Percentiles rank a stretch among this genome's conserved stretches.
Conservation (phyloP, 2,113 vertebrate genomes). For the Herpailurus yagouaroundi region DNA sequence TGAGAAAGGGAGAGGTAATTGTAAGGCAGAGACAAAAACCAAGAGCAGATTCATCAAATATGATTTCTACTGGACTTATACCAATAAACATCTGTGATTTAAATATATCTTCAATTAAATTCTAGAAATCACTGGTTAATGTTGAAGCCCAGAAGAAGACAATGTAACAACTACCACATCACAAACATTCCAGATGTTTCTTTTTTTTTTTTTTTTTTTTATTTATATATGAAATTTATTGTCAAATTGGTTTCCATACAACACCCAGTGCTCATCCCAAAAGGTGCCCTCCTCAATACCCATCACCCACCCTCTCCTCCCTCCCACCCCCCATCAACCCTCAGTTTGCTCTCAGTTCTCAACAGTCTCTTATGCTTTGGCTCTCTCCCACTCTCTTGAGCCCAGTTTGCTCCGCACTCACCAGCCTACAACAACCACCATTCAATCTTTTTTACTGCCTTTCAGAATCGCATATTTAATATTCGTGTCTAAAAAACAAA, state of each 20-base stretch:
- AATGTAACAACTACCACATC: conserved; percentile 21
- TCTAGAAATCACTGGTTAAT: conserved; percentile 55
- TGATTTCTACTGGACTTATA: conserved; percentile 16
- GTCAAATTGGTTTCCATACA: too few relatives aligned
- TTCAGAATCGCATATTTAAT: not conserved
- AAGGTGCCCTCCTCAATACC: too few relatives aligned
- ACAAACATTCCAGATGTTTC: conserved; percentile 54
- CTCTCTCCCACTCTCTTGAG: too few relatives aligned
- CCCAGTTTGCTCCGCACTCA: not conserved
- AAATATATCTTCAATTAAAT: conserved; percentile 69
- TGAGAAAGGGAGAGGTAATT: not conserved
- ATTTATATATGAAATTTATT: too few relatives aligned
- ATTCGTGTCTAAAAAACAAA: conserved; percentile 40
- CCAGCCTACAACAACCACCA: not conserved
- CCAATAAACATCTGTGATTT: conserved; percentile 56
- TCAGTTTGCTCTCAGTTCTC: too few relatives aligned
- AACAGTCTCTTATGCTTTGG: too few relatives aligned
- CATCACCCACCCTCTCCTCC: too few relatives aligned
- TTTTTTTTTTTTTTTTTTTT: too few relatives aligned
- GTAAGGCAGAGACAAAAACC: not conserved
- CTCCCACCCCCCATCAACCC: too few relatives aligned
- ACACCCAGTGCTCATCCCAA: too few relatives aligned
- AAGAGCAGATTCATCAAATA: not conserved
- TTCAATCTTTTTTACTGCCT: not conserved
- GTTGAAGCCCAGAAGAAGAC: conserved; percentile 44